Evolutionary conservation across 2,888 invertebrate genomes (phyloP), one percentile per base, ranked within the genome.

Genomic region (Diarsia mendica): DNA sequence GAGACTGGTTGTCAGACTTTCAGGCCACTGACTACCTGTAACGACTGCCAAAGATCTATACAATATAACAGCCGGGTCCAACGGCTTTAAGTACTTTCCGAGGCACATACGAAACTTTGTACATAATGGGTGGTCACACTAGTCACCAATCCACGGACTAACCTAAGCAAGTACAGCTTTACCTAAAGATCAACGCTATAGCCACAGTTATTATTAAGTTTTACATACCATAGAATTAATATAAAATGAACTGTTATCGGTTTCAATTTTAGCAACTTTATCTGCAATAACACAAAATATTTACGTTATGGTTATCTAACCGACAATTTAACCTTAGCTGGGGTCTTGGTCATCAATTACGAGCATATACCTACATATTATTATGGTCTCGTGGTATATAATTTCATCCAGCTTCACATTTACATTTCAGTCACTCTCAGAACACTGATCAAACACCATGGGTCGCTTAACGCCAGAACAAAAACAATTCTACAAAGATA

Each of bases 401-500:
- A 64, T 20, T 71, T 58, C 49, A 72, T 80, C 58, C 23, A 51
- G 55, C 33, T 9, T 46, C 53, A 44, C 4, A 33, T 49, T 10
- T 28, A 18, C 11, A 55, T 39, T 64, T 63, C 63, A 74, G 81
- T 80, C 51, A 51, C 20, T 20, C n/a, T 58, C 33, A 2, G n/a
- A 18, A 46, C 44, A 55, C 49, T 67, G 66, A 64, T 63, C 58
- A 28, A 13, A 65, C 18, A 72, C 55, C 58, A 87, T 94, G 94
- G 92, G 85, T 23, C 88, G 88, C 39, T 87, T 97, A 33, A 96
- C 96, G 0, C 68, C 90, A 9, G 93, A 96, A 67, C 95, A 97
- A 88, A 95, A 94, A 60, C 77, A 95, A 74, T 97, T 95, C 85
- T 97, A 96, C 90, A 87, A 93, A 53, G 94, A 97, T 20, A 97